Evolutionary conservation across 2,888 invertebrate species (phyloP), one percentile per base, ranked within the genome.

Genomic region (Blastobasis lacticolella): DNA sequence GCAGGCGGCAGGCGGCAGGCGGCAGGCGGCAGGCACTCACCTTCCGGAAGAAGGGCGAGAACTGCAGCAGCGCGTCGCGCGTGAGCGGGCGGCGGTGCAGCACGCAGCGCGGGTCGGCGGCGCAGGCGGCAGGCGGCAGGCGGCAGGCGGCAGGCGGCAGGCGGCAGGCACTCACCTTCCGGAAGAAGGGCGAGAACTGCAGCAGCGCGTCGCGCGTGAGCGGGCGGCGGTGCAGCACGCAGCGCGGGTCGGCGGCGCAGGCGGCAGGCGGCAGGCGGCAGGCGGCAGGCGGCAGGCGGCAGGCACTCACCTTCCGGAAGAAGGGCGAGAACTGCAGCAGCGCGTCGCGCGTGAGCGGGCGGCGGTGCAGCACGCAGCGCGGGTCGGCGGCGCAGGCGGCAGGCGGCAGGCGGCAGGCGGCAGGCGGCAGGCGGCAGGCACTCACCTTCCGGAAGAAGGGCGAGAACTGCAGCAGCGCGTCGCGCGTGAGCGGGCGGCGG

Each of bases 31-130:
- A 5, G 10, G 44, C 6, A n/a, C n/a, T 0, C 52, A 85, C 87
- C 86, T 94, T 94, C 66, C 93, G 89, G 88, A 96, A 96, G 89
- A 96, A 96, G 46, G 93, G 91, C 68, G 95, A 94, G 83, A 95
- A 94, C 71, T 92, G 92, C 59, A 92, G 90, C 61, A 96, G 90
- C 56, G 93, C 89, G 71, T 91, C 90, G 62, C 92, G 90, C 49
- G 93, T 93, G 73, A 92, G 89, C 42, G 90, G 88, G 58, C 86
- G 82, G 53, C 81, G 81, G 73, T 89, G 85, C 64, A 96, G 90
- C 45, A 94, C 92, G 66, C 94, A 94, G 65, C 91, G 90, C 7
- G 92, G 89, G 75, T 95, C 91, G 54, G 90, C 87, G 46, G 93
- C 90, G 77, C 94, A 94, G 10, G 90, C 91, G 49, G 92, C 88